Percentiles rank a stretch among this genome's conserved stretches.
phyloP scores from a whole-genome alignment of 2,797 vertebrate genomes.

The Sebastes hubbsi region DNA sequence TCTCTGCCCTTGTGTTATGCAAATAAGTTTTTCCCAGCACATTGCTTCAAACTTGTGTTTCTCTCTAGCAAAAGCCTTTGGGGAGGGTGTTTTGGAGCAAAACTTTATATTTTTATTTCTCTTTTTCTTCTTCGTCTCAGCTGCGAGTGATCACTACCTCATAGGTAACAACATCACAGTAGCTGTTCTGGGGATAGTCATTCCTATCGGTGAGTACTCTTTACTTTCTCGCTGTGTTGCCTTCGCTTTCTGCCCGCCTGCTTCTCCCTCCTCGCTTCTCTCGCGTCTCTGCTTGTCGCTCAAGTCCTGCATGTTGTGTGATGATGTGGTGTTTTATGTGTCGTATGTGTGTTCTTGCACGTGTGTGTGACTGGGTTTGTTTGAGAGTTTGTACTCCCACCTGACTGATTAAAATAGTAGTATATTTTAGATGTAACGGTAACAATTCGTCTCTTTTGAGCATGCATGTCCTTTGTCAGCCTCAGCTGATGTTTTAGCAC shows the following conservation, averaged over 20 bases:
- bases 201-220: conserved; percentile 92
- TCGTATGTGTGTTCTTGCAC: background rate
- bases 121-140: conserved; percentile 73
- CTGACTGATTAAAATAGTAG: background rate
- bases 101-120: conserved; percentile 15
- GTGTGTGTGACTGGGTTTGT: conserved; percentile 3
- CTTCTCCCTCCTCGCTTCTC: conserved; percentile 65
- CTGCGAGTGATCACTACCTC: conserved; percentile 88
- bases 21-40: conserved; percentile 25
- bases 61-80: background rate
- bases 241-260: conserved; percentile 53
- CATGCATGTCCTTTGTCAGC: background rate
- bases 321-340: background rate
- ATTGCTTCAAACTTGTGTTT: conserved; percentile 7
- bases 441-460: background rate
- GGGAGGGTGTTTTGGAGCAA: background rate
- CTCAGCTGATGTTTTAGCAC: background rate
- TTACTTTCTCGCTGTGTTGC: conserved; percentile 32
- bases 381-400: background rate
- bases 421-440: background rate
- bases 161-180: conserved; percentile 94
- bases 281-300: conserved; percentile 34
- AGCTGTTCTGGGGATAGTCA: conserved; percentile 92
- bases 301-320: conserved; percentile 39
- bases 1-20: conserved; percentile 40